Percentiles rank a stretch among this genome's conserved stretches.
Conservation (phyloP, 2,888 invertebrate genomes). For the Euplagia quadripunctaria region DNA sequence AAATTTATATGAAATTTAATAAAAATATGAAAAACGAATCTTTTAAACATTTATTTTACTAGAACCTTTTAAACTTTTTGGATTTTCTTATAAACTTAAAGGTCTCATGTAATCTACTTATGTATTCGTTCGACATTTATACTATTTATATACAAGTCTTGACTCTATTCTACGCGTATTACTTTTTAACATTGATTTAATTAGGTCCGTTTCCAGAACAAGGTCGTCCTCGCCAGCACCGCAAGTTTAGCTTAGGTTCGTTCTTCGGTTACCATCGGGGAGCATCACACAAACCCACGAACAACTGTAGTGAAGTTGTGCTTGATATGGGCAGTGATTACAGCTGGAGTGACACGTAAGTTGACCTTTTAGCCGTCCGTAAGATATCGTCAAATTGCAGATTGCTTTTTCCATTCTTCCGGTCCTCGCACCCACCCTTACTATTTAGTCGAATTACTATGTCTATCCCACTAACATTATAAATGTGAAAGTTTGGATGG, state of each 20-base stretch:
- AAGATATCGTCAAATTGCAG: too few relatives aligned
- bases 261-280: constrained; percentile 77
- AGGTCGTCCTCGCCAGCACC: constrained; percentile 70
- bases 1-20: not conserved
- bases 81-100: not conserved
- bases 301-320: constrained; percentile 76
- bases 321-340: constrained; percentile 83
- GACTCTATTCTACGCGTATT: not conserved
- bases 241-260: constrained; percentile 84
- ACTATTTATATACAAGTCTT: not conserved
- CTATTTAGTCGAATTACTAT: too few relatives aligned
- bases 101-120: not conserved
- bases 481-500: too few relatives aligned
- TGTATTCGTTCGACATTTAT: too few relatives aligned
- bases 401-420: too few relatives aligned
- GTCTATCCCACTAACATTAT: too few relatives aligned
- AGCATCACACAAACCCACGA: constrained; percentile 63
- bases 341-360: constrained; percentile 83
- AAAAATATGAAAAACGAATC: not conserved
- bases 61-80: too few relatives aligned
- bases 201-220: constrained; percentile 51
- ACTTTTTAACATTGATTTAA: constrained; percentile 20
- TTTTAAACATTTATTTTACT: too few relatives aligned
- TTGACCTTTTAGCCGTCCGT: constrained; percentile 1
- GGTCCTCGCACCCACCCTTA: too few relatives aligned